Conservation (phyloP, 2,888 invertebrate genomes). For the Sepiola atlantica region DNA sequence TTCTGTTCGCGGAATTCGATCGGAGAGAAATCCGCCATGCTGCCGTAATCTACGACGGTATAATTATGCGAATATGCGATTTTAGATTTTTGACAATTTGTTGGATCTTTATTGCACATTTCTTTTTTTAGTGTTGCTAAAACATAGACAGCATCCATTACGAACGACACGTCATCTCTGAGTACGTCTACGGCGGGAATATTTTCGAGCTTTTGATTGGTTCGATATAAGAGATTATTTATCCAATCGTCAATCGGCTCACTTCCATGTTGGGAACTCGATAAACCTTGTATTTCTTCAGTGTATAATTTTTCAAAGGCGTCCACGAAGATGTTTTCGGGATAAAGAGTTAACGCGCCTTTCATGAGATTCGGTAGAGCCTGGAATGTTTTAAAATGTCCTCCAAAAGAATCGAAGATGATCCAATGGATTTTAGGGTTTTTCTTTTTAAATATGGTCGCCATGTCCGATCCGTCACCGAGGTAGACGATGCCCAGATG, state of each 20-base stretch:
- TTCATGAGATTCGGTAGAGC: slow-evolving; percentile 49
- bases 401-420: slow-evolving; percentile 60
- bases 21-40: not conserved
- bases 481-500: slow-evolving; percentile 62
- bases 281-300: not conserved
- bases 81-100: not conserved
- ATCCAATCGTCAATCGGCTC: not conserved
- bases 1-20: not conserved
- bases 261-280: not conserved
- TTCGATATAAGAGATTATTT: not conserved
- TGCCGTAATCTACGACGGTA: not conserved
- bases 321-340: slow-evolving; percentile 52
- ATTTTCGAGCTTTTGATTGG: not conserved
- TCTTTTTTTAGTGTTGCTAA: not conserved
- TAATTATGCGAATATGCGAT: not conserved
- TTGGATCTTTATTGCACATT: not conserved
- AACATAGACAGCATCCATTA: slow-evolving; percentile 14
- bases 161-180: not conserved
- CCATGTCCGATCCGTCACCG: slow-evolving; percentile 55
- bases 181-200: not conserved
- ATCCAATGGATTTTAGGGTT: slow-evolving; percentile 59
- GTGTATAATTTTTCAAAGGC: not conserved
- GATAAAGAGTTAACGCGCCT: slow-evolving; percentile 55
- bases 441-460: slow-evolving; percentile 49
- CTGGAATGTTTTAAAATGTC: slow-evolving; percentile 52